These are phyloP conservation scores for Monodelphis domestica DNA, from an alignment of 2,797 vertebrate species.

Conservation along the genomic window DNA sequence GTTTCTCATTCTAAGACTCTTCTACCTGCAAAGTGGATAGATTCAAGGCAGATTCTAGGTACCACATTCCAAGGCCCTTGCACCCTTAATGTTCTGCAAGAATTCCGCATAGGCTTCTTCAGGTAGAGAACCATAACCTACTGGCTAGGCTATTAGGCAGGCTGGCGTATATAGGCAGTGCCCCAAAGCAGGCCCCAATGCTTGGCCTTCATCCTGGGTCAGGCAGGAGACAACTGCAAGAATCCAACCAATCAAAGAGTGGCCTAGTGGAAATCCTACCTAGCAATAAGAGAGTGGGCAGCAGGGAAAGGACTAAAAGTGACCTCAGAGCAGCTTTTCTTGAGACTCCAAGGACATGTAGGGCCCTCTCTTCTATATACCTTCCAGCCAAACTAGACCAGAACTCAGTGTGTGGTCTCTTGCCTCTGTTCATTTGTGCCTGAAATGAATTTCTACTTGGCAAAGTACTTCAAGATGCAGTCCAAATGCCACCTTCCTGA, in stretches of 20 bases:
- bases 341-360: not conserved
- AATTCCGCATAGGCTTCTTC: not conserved
- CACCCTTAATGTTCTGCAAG: not conserved
- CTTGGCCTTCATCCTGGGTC: not conserved
- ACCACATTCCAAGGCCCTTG: not conserved
- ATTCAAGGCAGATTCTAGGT: not conserved
- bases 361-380: not conserved
- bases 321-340: not conserved
- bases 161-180: not conserved
- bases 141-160: not conserved
- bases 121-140: not conserved
- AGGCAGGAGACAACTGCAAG: not conserved
- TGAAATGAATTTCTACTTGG: not conserved
- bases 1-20: not conserved
- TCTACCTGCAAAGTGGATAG: not conserved
- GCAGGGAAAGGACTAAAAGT: not conserved
- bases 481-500: not conserved
- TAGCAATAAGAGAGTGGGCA: not conserved
- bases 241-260: not conserved
- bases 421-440: not conserved
- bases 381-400: not conserved
- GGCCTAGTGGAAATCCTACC: not conserved
- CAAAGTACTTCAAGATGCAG: not conserved
- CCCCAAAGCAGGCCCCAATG: not conserved
- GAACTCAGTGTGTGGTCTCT: not conserved